Conservation (phyloP, 2,113 vertebrate species). For the Nothobranchius furzeri region DNA sequence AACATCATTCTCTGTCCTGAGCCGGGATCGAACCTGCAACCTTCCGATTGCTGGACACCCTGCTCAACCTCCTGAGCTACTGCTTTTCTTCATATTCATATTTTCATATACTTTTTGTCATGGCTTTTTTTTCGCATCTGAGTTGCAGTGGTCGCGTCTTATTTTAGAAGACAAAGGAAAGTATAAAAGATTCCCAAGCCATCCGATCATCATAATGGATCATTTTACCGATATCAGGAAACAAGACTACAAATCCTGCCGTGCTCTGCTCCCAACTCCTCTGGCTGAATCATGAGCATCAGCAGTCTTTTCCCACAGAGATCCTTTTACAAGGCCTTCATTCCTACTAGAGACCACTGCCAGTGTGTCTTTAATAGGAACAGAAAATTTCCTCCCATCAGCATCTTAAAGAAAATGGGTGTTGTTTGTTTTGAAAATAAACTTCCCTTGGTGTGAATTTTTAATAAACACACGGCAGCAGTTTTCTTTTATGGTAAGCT, state of each 20-base stretch:
- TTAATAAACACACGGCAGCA: slow-evolving; percentile 8
- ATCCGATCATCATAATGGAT: no score
- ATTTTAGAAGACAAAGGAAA: slow-evolving; percentile 26
- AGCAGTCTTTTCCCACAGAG: no score
- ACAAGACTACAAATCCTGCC: no score
- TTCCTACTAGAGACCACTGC: no score
- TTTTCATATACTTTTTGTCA: slow-evolving; percentile 9
- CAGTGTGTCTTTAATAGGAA: slow-evolving; percentile 11
- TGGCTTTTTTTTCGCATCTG: slow-evolving; percentile 28
- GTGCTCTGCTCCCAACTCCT: no score
- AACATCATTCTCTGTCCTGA: no score
- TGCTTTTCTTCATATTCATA: background rate
- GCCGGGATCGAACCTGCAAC: no score
- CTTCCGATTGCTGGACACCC: no score
- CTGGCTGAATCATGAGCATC: no score
- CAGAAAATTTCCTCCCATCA: slow-evolving; percentile 34
- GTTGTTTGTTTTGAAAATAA: slow-evolving; percentile 33
- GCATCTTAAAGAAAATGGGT: background rate
- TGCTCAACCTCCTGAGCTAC: no score
- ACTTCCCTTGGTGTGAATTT: slow-evolving; percentile 26
- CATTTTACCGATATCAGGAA: no score
- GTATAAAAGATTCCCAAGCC: background rate
- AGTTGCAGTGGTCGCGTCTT: slow-evolving; percentile 28
- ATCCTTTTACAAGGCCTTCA: no score
- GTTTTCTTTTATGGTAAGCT: slow-evolving; percentile 22